phyloP scores from a whole-genome alignment of 1,140 invertebrate species.

The Hylaeus anthracinus region DNA sequence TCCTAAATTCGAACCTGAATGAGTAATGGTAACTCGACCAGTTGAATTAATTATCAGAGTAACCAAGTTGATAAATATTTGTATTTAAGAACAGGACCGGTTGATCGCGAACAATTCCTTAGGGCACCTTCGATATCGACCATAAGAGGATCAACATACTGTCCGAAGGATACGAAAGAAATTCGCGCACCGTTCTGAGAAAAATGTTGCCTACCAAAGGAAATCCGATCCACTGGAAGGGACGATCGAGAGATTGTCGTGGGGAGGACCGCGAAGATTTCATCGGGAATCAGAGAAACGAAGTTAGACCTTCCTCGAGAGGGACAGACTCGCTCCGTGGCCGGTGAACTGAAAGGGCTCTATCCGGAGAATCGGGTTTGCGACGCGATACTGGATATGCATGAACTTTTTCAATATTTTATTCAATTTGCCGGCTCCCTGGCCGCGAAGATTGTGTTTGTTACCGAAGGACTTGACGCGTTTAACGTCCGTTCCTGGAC shows the following conservation, averaged over 20 bases:
- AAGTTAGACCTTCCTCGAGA: neutral
- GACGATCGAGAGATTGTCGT: slow-evolving; percentile 16
- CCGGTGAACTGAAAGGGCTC: neutral
- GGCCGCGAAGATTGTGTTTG: slow-evolving; percentile 29
- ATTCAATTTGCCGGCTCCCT: slow-evolving; percentile 27
- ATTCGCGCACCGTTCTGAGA: neutral
- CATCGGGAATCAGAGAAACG: slow-evolving; percentile 7
- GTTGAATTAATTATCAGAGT: too few relatives aligned
- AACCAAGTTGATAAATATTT: too few relatives aligned
- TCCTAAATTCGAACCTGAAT: too few relatives aligned
- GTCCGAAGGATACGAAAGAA: slow-evolving; percentile 6
- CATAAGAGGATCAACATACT: neutral
- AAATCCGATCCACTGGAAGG: slow-evolving; percentile 33
- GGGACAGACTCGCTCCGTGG: neutral
- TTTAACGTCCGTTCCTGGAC: neutral
- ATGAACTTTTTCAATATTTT: slow-evolving; percentile 33
- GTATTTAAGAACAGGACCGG: too few relatives aligned
- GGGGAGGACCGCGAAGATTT: slow-evolving; percentile 1
- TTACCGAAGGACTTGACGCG: neutral
- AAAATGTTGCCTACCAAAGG: neutral
- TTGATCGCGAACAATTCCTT: too few relatives aligned
- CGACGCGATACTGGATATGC: slow-evolving; percentile 16
- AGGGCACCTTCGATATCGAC: too few relatives aligned
- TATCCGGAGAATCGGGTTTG: slow-evolving; percentile 22
- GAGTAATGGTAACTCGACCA: too few relatives aligned